Evolutionary conservation across 2,888 invertebrate genomes (phyloP), one percentile per base, ranked within the genome.

Genomic region (Bibio marci): DNA sequence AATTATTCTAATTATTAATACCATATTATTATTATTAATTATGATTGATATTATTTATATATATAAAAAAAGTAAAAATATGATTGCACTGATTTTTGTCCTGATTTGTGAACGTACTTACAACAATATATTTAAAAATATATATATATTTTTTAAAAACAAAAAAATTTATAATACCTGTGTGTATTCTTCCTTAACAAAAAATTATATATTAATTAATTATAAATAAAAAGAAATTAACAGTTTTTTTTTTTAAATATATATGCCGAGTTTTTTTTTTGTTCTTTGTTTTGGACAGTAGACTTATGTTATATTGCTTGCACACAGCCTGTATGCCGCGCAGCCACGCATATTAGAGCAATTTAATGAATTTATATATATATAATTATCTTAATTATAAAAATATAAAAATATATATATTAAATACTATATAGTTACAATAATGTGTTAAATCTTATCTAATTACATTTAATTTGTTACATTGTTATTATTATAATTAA

Each of bases 271-370:
- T 44, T 43, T 44, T 43, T 42, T 43, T 38, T 40, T 42, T 45
- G 28, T 27, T 39, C 41, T 39, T 41, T 36, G 45, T 44, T 48
- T 45, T 44, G 44, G 42, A 47, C 43, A 45, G 47, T 46, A 44
- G 45, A 45, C n/a, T n/a, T 31, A 17, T 48, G 52, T 58, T 59
- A 58, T n/a, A 50, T 59, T 62, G 61, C 61, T 61, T 62, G 62
- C 61, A 62, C 22, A 22, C 60, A 56, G 53, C 55, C 55, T 58
- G 58, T 59, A 59, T 62, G 62, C 62, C 62, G 62, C 62, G 62
- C 61, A 61, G 62, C 62, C 62, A 62, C 62, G 62, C 62, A 62
- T 61, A 54, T 50, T 53, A 49, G 50, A 50, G 27, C 35, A 15
- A 27, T 35, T 6, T 22, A 6, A 22, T 22, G 8, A 22, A 6